A percentile compares a stretch with the other conserved stretches of the same genome.
These are phyloP conservation scores for Dasyprocta punctata DNA, from an alignment of 2,113 vertebrate species.

Conservation along the genomic window DNA sequence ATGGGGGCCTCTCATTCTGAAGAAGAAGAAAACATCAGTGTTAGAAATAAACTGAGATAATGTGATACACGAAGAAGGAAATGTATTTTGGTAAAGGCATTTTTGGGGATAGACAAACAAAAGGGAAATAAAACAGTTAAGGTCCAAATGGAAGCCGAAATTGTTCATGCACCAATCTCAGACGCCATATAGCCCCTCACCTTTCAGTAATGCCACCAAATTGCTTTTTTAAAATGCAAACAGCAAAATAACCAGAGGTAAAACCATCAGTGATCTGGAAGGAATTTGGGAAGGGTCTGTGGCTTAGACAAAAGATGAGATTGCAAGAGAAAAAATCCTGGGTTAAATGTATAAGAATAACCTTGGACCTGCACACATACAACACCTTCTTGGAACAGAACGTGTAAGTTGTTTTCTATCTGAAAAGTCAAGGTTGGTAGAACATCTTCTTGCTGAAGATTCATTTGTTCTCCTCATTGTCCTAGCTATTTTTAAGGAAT, in stretches of 20 bases:
- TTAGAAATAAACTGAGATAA: constrained; percentile 52
- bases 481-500: constrained; percentile 23
- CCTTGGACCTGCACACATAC: not conserved
- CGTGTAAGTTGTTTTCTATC: not conserved
- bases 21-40: not conserved
- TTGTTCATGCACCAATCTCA: not conserved
- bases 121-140: constrained; percentile 36
- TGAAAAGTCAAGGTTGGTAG: not conserved
- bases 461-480: constrained; percentile 6
- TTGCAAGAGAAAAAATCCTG: not conserved
- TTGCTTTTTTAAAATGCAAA: constrained; percentile 25
- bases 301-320: constrained; percentile 20
- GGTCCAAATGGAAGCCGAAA: constrained; percentile 8
- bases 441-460: not conserved
- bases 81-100: constrained; percentile 38
- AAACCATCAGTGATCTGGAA: not conserved
- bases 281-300: not conserved
- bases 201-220: not conserved
- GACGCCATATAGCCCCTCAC: not conserved
- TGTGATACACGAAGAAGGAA: not conserved
- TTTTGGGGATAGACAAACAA: not conserved
- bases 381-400: not conserved
- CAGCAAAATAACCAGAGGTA: constrained; percentile 14
- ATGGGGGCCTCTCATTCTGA: not conserved
- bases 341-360: not conserved